Base-by-base conservation (phyloP, 2,888 invertebrate species). In the Petrolisthes cinctipes region DNA sequence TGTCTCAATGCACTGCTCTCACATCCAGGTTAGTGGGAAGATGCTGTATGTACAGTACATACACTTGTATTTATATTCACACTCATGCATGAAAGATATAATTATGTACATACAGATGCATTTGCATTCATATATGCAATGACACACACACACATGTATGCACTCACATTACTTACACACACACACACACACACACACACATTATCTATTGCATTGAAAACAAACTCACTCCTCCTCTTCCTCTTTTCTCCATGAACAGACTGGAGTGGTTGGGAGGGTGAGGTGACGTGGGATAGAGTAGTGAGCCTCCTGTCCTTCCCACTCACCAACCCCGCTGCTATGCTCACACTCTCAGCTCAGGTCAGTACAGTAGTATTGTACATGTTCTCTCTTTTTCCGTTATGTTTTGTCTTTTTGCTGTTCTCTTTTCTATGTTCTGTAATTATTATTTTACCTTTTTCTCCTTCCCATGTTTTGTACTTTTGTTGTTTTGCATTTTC, bases 181-280 rank as follows among this genome's bases (percentile, higher is more conserved):
- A 37, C 37, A 37, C 37, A 37, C 37, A 37, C 37, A 37, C 37
- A n/a, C n/a, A 37, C 37, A 37, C 37, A 37, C 37, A 37, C 37
- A 37, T 37, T 37, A 37, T 37, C 37, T 37, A 37, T 37, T 37
- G 37, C 37, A 37, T 37, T 2, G n/a, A 37, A 37, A 37, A 37
- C 37, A 37, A 37, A 37, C 37, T 37, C 37, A 37, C 37, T 37
- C 37, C 37, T 37, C 37, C 1, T 37, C 37, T 37, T 37, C 37
- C 37, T 37, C 37, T 37, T 37, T 37, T 37, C 37, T 37, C 37
- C 37, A 37, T 37, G 17, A 71, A 37, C 73, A 87, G 86, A 87
- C 4, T 87, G 86, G 86, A 82, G 80, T 83, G 86, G 86, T 4
- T 87, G 86, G 86, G 86, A 87, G 51, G 83, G 86, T n/a, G 86